Base-by-base conservation (phyloP, 2,888 invertebrate genomes). In the Eupithecia insigniata region DNA sequence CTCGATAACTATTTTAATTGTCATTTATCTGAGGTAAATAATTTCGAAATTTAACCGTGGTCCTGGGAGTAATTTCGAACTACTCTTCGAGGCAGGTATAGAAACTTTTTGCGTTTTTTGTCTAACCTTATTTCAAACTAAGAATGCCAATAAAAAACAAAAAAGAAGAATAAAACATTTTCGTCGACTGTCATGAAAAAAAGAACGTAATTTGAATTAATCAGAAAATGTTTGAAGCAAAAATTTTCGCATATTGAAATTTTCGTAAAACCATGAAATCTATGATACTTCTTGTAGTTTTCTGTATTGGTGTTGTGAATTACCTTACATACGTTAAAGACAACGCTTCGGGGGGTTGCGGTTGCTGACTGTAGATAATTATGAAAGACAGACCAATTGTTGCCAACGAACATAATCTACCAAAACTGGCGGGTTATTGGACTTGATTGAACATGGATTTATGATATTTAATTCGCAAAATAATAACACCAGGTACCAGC, bases 301-400 rank as follows among this genome's bases (percentile, higher is more conserved):
- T 74, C 58, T 71, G 74, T 22, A 72, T 74, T 39, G 64, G 62
- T 26, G 71, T 69, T 60, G 65, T 72, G 4, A 67, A 71, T 65
- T 69, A 72, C 67, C 64, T 72, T 36, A 66, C 60, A 55, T 69
- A 46, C 6, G 2, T 14, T 12, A 32, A n/a, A 18, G 61, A n/a
- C 26, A 34, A 22, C 10, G 30, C 12, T 18, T n/a, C 43, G 10
- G 10, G 6, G n/a, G 22, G 3, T 0, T 7, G 46, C 1, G 10
- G 22, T 22, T 51, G 46, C 22, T 51, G 22, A 55, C 55, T 55
- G 14, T 26, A 26, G 5, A 26, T 26, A n/a, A 26, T 55, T 43
- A 18, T 43, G 43, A 26, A 26, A 26, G 5, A 26, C 22, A 22
- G 5, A 26, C 26, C 3, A 26, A 12, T 51, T 22, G 22, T 51